These are phyloP conservation scores for Ceriagrion tenellum DNA, from an alignment of 2,888 invertebrate genomes.

Conservation along the genomic window DNA sequence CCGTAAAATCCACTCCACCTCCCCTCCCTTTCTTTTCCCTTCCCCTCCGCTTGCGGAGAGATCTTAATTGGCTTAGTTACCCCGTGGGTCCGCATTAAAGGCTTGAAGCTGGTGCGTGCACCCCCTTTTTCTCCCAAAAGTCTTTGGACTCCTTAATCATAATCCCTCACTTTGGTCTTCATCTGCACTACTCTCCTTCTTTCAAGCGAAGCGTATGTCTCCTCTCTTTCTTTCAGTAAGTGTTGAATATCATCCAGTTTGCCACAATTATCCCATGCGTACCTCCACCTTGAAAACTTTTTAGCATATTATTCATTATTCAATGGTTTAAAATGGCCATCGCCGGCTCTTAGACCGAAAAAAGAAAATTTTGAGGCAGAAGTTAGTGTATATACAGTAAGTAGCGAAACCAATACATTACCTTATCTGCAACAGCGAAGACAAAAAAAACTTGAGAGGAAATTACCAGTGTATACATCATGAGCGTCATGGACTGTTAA, in stretches of 20 bases:
- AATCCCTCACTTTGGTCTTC: background rate
- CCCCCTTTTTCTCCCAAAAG: constrained; percentile 10
- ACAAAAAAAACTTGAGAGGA: too few relatives aligned
- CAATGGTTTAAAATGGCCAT: too few relatives aligned
- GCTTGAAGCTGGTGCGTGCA: constrained; percentile 29
- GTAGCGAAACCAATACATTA: too few relatives aligned
- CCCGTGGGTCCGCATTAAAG: constrained; percentile 47
- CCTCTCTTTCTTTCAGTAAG: background rate
- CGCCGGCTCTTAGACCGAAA: too few relatives aligned
- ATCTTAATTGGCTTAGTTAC: constrained; percentile 61
- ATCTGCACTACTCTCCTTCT: background rate
- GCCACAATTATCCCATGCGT: background rate
- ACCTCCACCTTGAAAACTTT: background rate
- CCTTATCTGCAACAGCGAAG: too few relatives aligned
- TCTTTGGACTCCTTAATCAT: constrained; percentile 39
- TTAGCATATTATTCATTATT: background rate
- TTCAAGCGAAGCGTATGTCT: background rate
- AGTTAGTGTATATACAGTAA: too few relatives aligned
- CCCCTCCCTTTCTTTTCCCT: too few relatives aligned
- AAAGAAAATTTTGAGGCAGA: too few relatives aligned
- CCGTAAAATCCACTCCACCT: background rate
- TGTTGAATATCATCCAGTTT: background rate
- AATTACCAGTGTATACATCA: too few relatives aligned
- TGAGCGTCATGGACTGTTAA: too few relatives aligned
- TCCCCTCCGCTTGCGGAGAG: background rate